A percentile compares a stretch with the other conserved stretches of the same genome.
Evolutionary conservation across 2,797 vertebrate species (phyloP).

Genomic region (Synanceia verrucosa): DNA sequence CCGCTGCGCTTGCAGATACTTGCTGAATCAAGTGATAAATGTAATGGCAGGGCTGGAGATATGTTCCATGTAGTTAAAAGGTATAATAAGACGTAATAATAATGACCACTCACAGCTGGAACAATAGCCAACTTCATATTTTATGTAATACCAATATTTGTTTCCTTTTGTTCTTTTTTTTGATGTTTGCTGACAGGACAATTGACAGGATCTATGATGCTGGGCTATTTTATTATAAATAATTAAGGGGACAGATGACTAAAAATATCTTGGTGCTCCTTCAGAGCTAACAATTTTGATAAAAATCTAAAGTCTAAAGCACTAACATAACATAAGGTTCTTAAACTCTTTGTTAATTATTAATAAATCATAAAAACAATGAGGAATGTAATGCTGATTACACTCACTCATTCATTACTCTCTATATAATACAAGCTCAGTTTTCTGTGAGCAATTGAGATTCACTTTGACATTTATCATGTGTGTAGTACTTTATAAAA

Average conservation of each 20-base stretch:
- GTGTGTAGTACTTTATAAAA: neutral
- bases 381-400: neutral
- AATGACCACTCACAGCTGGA: conserved; percentile 9
- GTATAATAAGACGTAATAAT: conserved; percentile 38
- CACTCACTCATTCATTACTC: neutral
- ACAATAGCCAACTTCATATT: conserved; percentile 17
- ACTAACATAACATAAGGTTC: neutral
- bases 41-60: conserved; percentile 68
- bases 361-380: neutral
- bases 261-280: neutral
- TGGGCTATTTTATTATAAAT: neutral
- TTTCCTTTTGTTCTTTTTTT: neutral
- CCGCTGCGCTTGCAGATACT: conserved; percentile 75
- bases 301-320: neutral
- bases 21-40: conserved; percentile 81
- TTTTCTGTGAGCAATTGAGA: neutral
- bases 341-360: neutral
- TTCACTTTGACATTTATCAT: neutral
- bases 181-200: neutral
- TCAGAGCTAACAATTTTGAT: neutral
- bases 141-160: neutral
- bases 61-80: conserved; percentile 62
- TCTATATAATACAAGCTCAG: neutral
- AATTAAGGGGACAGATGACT: neutral
- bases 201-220: neutral